Conservation (phyloP, 2,888 invertebrate species). For the Epirrita christyi region DNA sequence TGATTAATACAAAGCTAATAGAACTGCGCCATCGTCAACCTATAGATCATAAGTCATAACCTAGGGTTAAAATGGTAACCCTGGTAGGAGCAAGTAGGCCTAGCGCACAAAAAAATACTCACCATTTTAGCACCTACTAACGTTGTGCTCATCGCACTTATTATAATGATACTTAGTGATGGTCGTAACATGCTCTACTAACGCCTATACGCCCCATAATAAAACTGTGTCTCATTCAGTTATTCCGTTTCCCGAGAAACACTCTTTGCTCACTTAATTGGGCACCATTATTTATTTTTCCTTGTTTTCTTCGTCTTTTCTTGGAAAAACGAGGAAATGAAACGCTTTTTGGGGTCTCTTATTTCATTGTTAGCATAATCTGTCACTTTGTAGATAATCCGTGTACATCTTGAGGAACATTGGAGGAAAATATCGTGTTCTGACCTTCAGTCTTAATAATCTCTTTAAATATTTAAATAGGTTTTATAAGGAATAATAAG, state of each 20-base stretch:
- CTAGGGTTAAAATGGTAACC: too few relatives aligned
- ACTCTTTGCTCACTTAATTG: constrained; percentile 65
- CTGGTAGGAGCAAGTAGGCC: too few relatives aligned
- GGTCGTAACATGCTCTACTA: not conserved
- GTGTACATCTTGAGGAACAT: constrained; percentile 19
- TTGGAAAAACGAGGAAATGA: constrained; percentile 55
- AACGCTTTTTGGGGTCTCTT: constrained; percentile 51
- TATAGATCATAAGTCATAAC: too few relatives aligned
- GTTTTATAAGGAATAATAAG: too few relatives aligned
- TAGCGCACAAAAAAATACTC: too few relatives aligned
- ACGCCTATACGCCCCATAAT: not conserved
- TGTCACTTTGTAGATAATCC: constrained; percentile 30
- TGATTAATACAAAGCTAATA: too few relatives aligned
- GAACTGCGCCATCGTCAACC: too few relatives aligned
- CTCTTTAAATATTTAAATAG: too few relatives aligned
- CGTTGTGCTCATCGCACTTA: not conserved
- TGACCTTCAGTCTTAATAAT: constrained; percentile 1
- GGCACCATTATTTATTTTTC: constrained; percentile 66
- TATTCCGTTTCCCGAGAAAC: constrained; percentile 33
- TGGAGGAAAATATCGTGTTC: constrained; percentile 27
- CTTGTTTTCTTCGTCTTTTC: constrained; percentile 58
- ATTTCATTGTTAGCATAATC: constrained; percentile 47
- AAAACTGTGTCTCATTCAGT: constrained; percentile 6
- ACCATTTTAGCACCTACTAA: not conserved
- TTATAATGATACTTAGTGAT: not conserved